Evolutionary conservation across 2,113 vertebrate species (phyloP), one percentile per base, ranked within the genome.

Genomic region (Cepphus grylle): DNA sequence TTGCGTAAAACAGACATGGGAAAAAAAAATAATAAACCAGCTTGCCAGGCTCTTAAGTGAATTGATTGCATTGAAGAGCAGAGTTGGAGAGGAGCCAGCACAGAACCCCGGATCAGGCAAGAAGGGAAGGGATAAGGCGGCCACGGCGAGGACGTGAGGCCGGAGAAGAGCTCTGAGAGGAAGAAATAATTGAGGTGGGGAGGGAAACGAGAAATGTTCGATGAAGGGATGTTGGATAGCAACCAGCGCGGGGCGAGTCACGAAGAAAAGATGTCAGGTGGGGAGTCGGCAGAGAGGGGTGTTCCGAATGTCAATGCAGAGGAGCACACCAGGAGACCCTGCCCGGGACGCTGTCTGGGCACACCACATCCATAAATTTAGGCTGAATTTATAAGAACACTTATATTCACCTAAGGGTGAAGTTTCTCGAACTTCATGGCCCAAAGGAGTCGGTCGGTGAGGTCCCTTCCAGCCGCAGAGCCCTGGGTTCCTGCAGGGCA

Each of bases 31-130:
- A 47, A 29, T 8, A 83, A 82, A 49, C 69, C 63, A 84, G 42
- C 80, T 91, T 96, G 93, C 93, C 80, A 94, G 81, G 62, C 83
- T 96, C 63, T 94, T 88, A 66, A 95, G 77, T 91, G 95, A 91
- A 88, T 78, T 90, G 80, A 72, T 94, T 74, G 72, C 73, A 71
- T 47, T 83, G 86, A 96, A 86, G 91, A 95, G 86, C 1, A 0
- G 80, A 42, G 63, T 9, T 96, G 95, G 95, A 96, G 86, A 84
- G 80, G 45, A 78, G 93, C 94, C 93, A 96, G 86, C 83, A 23
- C 55, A 81, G 69, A 96, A 66, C 67, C 83, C 70, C 86, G 86
- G 88, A 78, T 70, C 72, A 71, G 59, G 63, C 76, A 92, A 69
- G 93, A 81, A 91, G 76, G 72, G 76, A 90, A 94, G n/a, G 94